Conservation (phyloP, 2,113 vertebrate species). For the Forbesichthys papilliferus region DNA sequence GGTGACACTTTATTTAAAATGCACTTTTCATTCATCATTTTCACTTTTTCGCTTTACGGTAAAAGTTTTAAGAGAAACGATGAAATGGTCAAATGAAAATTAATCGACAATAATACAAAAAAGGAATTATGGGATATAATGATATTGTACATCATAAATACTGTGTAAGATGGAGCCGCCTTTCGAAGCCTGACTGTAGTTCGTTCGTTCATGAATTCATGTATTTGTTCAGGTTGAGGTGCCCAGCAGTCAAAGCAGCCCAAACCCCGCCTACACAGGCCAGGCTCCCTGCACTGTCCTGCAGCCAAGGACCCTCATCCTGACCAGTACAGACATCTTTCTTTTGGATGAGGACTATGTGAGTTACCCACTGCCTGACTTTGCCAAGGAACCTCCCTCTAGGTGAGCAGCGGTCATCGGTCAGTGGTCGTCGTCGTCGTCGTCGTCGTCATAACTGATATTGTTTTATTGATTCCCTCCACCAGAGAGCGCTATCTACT, state of each 20-base stretch:
- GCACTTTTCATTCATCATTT: too few species aligned
- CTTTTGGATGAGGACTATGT: slow-evolving; percentile 94
- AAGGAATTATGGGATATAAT: too few species aligned
- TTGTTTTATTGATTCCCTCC: not conserved
- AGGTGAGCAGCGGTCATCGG: slow-evolving; percentile 48
- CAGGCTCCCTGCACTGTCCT: slow-evolving; percentile 61
- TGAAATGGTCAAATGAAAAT: too few species aligned
- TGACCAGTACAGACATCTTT: slow-evolving; percentile 90
- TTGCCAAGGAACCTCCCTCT: slow-evolving; percentile 94
- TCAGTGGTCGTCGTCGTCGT: too few species aligned
- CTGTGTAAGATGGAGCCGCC: too few species aligned
- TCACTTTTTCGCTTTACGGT: too few species aligned
- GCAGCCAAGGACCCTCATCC: slow-evolving; percentile 87
- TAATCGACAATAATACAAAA: too few species aligned
- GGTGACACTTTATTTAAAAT: too few species aligned
- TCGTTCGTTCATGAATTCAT: not conserved
- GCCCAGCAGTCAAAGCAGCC: slow-evolving; percentile 11
- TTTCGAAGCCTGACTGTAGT: too few species aligned
- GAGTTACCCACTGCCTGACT: slow-evolving; percentile 93
- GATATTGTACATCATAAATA: too few species aligned
- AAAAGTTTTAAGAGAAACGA: too few species aligned
- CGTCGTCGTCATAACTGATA: not conserved
- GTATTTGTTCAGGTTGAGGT: slow-evolving; percentile 42
- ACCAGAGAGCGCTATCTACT: slow-evolving; percentile 89
- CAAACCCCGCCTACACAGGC: slow-evolving; percentile 43